Base-by-base conservation (phyloP, 2,797 vertebrate species). In the Perodicticus potto region DNA sequence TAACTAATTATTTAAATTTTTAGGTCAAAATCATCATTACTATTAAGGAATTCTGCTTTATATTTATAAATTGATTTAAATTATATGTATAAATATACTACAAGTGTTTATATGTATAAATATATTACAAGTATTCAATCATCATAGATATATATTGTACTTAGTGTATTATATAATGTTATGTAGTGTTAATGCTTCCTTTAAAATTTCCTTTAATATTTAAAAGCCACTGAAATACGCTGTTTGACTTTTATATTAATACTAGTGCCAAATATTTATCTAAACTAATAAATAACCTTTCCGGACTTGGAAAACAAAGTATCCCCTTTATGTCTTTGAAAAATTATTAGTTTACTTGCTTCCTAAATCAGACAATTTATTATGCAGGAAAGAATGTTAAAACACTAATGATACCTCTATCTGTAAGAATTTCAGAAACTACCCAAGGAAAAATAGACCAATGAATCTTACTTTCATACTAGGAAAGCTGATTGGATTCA, bases 1-100 rank as follows among this genome's bases (percentile, higher is more conserved):
- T 94, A 87, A 65, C 9, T 11, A n/a, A 89, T 76, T 87, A 76
- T 34, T 88, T 95, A 92, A 83, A 82, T 81, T 77, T 96, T 97
- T 29, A 92, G 37, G n/a, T 61, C 10, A 95, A 95, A 89, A 45
- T n/a, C 25, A 92, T 72, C 23, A 88, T n/a, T 70, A 92, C 22
- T 22, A 61, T 57, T 61, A 1, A 16, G 82, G 7, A 90, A 78
- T 87, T 89, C 12, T 77, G 9, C 20, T 93, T 93, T 72, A 77
- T 67, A 91, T 91, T 93, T 72, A 85, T 67, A 91, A 93, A 94
- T 53, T 53, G 14, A 53, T 53, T 53, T 90, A 92, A 87, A 91
- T 77, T 49, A 20, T 69, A 27, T 23, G 10, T 83, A 73, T 29
- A 84, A 69, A 3, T 23, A 82, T 65, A 70, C 74, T 84, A 55